Evolutionary conservation across 2,797 vertebrate genomes (phyloP), one percentile per base, ranked within the genome.

Genomic region (Emydoidea blandingii): DNA sequence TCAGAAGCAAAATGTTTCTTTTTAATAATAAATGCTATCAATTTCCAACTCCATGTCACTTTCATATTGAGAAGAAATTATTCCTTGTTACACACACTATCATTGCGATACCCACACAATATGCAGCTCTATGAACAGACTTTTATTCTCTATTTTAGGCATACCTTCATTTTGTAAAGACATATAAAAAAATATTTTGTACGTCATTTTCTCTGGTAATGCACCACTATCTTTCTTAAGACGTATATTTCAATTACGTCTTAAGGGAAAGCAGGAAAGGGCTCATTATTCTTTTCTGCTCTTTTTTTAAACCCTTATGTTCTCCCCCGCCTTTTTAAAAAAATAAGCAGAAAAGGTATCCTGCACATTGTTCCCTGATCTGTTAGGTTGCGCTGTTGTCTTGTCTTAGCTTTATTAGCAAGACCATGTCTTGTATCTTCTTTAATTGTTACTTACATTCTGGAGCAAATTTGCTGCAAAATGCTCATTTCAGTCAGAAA

Each of bases 391-490:
- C 72, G 3, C 53, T 86, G 65, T 23, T 31, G 37, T 34, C 81
- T 52, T 50, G 18, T 14, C 74, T 95, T 25, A 50, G 23, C n/a
- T 89, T 92, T 93, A 86, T 87, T 83, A 93, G 79, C 93, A 96
- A 79, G 74, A 97, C 84, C 50, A 4, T 84, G 41, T 85, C 85
- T 92, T 50, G 6, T 68, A 52, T 76, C 44, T 92, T 53, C 88
- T 94, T 93, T 96, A 97, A 98, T 96, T 97, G 88, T 81, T 96
- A 83, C 85, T 86, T 52, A 57, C 90, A 92, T 94, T 89, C 85
- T 49, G 59, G 15, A 86, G 65, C 56, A 91, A 83, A 94, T 92
- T 91, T 94, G 78, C 89, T 79, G 83, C 83, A 94, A 94, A 92
- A 96, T 54, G 80, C 84, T 96, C 91, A 56, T 95, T 97, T 92